Percentiles rank a stretch among this genome's conserved stretches.
These are phyloP conservation scores for Bombus turneri DNA, from an alignment of 1,140 invertebrate species.

Conservation along the genomic window DNA sequence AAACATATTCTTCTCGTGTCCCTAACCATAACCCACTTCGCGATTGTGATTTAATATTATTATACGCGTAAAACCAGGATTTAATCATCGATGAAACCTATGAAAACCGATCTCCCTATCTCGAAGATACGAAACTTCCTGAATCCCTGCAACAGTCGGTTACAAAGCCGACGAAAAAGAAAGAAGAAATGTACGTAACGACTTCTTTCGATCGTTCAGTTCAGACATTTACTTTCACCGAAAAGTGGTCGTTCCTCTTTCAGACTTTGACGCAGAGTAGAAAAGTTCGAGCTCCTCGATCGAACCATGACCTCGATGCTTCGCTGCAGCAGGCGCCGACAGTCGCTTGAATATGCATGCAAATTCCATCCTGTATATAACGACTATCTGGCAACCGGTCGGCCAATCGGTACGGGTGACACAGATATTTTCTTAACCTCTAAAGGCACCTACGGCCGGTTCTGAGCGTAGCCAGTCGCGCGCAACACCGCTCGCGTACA, in stretches of 20 bases:
- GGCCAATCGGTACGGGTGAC: slow-evolving; percentile 64
- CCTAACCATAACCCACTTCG: too few species aligned
- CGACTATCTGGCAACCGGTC: slow-evolving; percentile 63
- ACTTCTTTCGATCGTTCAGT: not conserved
- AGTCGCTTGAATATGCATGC: slow-evolving; percentile 73
- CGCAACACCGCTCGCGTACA: not conserved
- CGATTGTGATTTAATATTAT: too few species aligned
- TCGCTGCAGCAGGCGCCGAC: slow-evolving; percentile 47
- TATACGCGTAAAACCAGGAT: too few species aligned
- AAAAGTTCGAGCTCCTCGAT: not conserved
- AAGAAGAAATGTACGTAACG: too few species aligned
- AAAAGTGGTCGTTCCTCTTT: slow-evolving; percentile 48
- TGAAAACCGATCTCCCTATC: too few species aligned
- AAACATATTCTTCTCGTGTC: too few species aligned
- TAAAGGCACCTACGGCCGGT: slow-evolving; percentile 58
- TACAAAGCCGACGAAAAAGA: too few species aligned
- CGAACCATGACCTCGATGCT: slow-evolving; percentile 46
- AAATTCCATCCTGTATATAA: slow-evolving; percentile 77
- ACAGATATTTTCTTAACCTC: slow-evolving; percentile 74
- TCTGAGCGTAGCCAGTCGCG: slow-evolving; percentile 3
- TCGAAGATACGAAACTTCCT: too few species aligned
- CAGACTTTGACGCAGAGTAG: not conserved
- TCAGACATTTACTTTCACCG: slow-evolving; percentile 47
- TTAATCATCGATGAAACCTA: too few species aligned
- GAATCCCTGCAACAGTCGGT: too few species aligned